Percentiles rank a stretch among this genome's conserved stretches.
Conservation (phyloP, 2,113 vertebrate species). For the Chaetorhynchus papuensis region DNA sequence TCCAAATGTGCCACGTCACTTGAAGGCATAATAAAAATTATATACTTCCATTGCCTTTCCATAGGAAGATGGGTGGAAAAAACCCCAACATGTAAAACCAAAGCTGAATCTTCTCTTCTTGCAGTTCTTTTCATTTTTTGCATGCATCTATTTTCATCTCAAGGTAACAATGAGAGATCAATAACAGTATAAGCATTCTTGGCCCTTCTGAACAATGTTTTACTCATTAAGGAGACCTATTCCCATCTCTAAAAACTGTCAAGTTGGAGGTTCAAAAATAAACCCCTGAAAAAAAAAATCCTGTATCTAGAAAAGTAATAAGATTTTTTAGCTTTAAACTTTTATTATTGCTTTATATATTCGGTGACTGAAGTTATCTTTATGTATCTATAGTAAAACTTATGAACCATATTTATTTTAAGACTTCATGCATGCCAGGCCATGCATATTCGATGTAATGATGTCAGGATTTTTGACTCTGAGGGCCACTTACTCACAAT, state of each 20-base stretch:
- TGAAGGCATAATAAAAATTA: background rate
- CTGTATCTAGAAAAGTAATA: background rate
- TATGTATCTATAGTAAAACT: background rate
- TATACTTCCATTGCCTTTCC: background rate
- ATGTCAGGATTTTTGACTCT: background rate
- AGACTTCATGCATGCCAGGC: background rate
- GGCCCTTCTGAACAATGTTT: background rate
- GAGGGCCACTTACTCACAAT: background rate
- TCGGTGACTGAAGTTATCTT: background rate
- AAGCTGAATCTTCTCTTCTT: background rate
- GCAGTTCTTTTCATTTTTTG: background rate
- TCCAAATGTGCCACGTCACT: background rate
- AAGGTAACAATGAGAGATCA: background rate
- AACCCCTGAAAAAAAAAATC: rapidly evolving
- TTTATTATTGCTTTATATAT: background rate
- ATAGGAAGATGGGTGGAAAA: background rate
- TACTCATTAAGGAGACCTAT: background rate
- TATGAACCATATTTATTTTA: background rate
- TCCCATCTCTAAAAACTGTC: background rate
- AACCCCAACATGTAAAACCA: background rate
- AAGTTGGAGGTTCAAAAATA: background rate
- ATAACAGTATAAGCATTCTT: background rate
- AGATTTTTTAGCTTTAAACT: background rate
- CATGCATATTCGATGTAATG: background rate
- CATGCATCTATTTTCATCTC: background rate